Conservation (phyloP, 2,888 invertebrate species). For the Aporophyla lueneburgensis region DNA sequence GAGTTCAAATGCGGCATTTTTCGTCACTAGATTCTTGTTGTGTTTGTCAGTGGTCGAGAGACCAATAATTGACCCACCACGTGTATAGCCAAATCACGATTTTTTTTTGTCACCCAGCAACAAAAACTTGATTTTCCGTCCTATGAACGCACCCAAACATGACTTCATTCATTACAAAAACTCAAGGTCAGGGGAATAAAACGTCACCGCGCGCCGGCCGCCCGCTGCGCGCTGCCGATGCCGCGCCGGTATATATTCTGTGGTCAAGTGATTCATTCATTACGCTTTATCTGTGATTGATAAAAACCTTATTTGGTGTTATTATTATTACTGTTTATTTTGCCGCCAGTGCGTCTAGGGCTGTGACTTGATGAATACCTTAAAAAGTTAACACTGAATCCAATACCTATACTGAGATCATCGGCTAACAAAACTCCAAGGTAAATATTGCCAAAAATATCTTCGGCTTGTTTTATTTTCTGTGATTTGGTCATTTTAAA, state of each 20-base stretch:
- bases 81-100: too few species aligned
- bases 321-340: neutral
- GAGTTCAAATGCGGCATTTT: too few species aligned
- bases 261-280: neutral
- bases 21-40: too few species aligned
- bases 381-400: neutral
- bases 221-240: too few species aligned
- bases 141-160: conserved; percentile 18
- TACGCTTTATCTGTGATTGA: neutral
- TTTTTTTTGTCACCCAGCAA: too few species aligned
- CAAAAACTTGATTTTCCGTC: too few species aligned
- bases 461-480: neutral
- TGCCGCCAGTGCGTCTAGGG: neutral
- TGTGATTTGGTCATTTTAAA: conserved; percentile 1
- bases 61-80: too few species aligned
- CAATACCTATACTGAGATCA: conserved; percentile 1
- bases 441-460: conserved; percentile 12
- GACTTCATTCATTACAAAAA: neutral
- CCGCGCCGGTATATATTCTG: conserved; percentile 3
- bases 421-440: neutral
- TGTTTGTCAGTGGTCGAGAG: too few species aligned
- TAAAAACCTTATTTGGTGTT: conserved; percentile 1
- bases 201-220: too few species aligned
- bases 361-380: too few species aligned
- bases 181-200: conserved; percentile 7